These are phyloP conservation scores for Delichon dasypus DNA, from an alignment of 2,797 vertebrate genomes.

Conservation along the genomic window DNA sequence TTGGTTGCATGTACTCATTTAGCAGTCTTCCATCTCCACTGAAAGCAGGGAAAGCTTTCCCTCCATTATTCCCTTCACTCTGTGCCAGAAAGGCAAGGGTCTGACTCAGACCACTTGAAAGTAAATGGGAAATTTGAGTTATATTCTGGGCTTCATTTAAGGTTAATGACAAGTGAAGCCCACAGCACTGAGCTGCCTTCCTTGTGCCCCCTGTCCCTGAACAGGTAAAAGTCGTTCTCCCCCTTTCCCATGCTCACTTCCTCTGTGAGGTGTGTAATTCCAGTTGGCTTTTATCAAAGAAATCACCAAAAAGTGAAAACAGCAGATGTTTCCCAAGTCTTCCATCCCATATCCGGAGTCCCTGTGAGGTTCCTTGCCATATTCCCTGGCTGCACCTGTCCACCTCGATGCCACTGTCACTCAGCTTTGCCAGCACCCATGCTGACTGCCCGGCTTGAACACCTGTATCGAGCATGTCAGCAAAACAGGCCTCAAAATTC, in stretches of 20 bases:
- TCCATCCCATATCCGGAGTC: background rate
- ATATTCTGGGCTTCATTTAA: background rate
- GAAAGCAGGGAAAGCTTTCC: background rate
- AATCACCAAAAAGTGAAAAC: background rate
- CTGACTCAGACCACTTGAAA: background rate
- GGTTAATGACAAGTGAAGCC: background rate
- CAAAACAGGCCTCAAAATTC: constrained; percentile 32
- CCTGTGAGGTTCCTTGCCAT: background rate
- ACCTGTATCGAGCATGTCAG: background rate
- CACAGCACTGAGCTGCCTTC: background rate
- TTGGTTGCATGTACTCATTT: background rate
- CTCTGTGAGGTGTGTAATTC: background rate
- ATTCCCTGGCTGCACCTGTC: background rate
- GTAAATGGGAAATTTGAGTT: background rate
- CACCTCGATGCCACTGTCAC: background rate
- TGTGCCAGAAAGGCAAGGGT: background rate
- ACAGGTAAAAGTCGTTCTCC: background rate
- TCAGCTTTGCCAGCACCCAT: background rate
- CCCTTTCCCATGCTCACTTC: fast-evolving
- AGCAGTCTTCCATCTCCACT: background rate
- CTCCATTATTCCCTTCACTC: background rate
- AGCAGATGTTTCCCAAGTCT: background rate
- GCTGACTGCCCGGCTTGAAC: background rate
- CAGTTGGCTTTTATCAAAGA: background rate
- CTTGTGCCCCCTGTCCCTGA: background rate